Evolutionary conservation across 2,113 vertebrate genomes (phyloP), one percentile per base, ranked within the genome.

Genomic region (Boulengeromyrus knoepffleri): DNA sequence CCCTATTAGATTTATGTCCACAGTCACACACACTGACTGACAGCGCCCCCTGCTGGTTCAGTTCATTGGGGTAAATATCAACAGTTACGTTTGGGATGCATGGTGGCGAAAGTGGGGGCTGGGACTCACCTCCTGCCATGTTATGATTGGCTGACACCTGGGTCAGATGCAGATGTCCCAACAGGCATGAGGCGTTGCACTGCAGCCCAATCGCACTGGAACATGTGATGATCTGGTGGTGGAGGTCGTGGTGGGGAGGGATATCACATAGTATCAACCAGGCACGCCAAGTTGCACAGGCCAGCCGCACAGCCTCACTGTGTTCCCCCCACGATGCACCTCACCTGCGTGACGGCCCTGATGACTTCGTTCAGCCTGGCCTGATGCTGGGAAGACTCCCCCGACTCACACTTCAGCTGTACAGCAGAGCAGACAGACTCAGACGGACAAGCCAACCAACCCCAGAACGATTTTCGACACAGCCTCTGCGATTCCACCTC

Each of bases 161-260:
- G 87, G 98, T 97, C 89, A 99, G 94, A 92, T 99, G 94, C 93
- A 99, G 95, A 87, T 97, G 96, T 88, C 97, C 98, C 90, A 99
- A 89, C 92, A 99, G 95, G 94, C 96, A 97, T 19, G 97, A 94
- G 86, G 98, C 97, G 93, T 99, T 99, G 92, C 97, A 97, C 93
- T 99, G 98, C 92, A 99, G 95, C 47, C 98, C 98, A 89, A 99
- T 97, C 52, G 97, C 96, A 80, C 97, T 97, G 0, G 98, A 99
- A 92, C 97, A 96, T 27, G 96, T 96, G 83, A 99, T 94, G 90
- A 98, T 94, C 98, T 99, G 89, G 50, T 21, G 50, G 87, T 36
- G 39, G 5, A 52, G 58, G 9, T 0, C 21, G 21, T 92, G 15
- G 88, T 0, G 24, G 3, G 1, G 15, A 56, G 0, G 21, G 70